A percentile compares a stretch with the other conserved stretches of the same genome.
phyloP scores from a whole-genome alignment of 2,888 invertebrate genomes.

The Gastrophysa polygoni region DNA sequence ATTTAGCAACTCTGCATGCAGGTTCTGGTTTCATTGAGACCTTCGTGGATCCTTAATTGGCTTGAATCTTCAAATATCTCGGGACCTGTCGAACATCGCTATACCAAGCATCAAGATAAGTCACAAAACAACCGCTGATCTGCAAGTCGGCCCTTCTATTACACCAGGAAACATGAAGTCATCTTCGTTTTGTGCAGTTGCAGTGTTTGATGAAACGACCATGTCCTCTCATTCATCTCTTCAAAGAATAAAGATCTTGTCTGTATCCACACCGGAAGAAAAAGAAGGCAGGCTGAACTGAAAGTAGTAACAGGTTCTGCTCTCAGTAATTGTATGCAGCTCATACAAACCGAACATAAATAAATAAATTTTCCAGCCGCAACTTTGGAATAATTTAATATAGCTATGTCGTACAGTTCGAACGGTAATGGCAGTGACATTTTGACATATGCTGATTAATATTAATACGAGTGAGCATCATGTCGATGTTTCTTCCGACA shows the following conservation, averaged over 20 bases:
- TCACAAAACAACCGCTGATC: too few relatives aligned
- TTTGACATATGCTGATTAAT: slow-evolving; percentile 28
- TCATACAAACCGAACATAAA: slow-evolving; percentile 21
- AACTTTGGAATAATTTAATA: slow-evolving; percentile 20
- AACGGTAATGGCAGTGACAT: slow-evolving; percentile 20
- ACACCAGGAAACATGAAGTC: too few relatives aligned
- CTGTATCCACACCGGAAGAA: neutral
- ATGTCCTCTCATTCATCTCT: neutral
- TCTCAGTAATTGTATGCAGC: slow-evolving; percentile 17
- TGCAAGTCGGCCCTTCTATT: too few relatives aligned
- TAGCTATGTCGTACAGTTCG: slow-evolving; percentile 8
- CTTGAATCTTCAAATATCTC: too few relatives aligned
- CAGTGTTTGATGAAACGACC: too few relatives aligned
- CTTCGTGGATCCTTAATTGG: too few relatives aligned
- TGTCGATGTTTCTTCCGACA: slow-evolving; percentile 13
- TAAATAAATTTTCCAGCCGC: slow-evolving; percentile 22
- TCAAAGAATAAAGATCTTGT: neutral
- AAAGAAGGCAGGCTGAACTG: neutral
- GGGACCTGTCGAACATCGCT: too few relatives aligned
- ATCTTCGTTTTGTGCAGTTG: too few relatives aligned
- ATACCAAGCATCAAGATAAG: too few relatives aligned
- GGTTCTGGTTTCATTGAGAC: too few relatives aligned
- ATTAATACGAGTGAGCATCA: slow-evolving; percentile 20
- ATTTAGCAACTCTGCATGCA: too few relatives aligned
- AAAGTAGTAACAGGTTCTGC: neutral